Evolutionary conservation across 2,888 invertebrate genomes (phyloP), one percentile per base, ranked within the genome.

Genomic region (Flabesymbios commensalis): DNA sequence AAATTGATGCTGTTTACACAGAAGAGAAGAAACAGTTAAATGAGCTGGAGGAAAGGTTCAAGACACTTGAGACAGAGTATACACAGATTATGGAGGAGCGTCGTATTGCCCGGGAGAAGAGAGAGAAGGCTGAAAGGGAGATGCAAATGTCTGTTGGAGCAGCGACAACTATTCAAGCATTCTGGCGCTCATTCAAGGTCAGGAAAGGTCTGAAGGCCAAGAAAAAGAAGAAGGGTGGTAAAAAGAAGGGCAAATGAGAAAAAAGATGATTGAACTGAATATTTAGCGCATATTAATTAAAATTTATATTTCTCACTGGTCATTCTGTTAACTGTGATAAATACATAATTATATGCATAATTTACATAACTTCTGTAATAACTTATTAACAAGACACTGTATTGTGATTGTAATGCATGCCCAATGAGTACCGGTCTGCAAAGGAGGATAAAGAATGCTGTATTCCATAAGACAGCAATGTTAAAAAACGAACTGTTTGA

Each of bases 141-240:
- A 71, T 82, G 59, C 72, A 76, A 4, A 71, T 78, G 47, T 72
- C 75, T 73, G 73, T 80, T 33, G 77, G 76, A 61, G 79, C 80
- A 1, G 80, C 82, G 24, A 79, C 80, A 3, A 80, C 80, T 24
- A 77, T 83, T 51, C 83, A 83, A 65, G 79, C 82, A 3, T 82
- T 81, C 78, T 83, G 83, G 83, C 67, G 82, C 33, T 83, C 82
- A 17, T 82, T 72, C 74, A 83, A 83, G 67, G 81, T 83, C 39
- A 72, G 82, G 41, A 82, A 82, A 67, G 78, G 78, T 0, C 77
- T 83, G 54, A 78, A 76, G 59, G 67, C 74, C 45, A 77, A 78
- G 64, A 81, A 78, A 69, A 80, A 80, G 74, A 80, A 79, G 68
- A 75, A 65, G 24, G 63, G 62, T 24, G 64, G 61, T 5, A 68